Percentiles rank a stretch among this genome's conserved stretches.
Evolutionary conservation across 2,797 vertebrate genomes (phyloP).

Genomic region (Chiloscyllium punctatum): DNA sequence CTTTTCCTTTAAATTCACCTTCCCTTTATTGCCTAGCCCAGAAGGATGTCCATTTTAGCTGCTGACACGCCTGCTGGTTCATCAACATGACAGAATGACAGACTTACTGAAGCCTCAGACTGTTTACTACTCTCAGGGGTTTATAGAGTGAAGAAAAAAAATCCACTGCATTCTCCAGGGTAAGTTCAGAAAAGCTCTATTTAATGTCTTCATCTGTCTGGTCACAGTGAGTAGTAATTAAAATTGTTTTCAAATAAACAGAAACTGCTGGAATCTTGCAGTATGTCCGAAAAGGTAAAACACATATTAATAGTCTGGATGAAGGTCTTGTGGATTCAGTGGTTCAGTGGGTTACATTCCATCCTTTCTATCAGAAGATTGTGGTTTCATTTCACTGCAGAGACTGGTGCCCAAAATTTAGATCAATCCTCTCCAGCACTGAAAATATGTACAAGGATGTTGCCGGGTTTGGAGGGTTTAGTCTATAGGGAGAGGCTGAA

Average conservation of each 20-base stretch:
- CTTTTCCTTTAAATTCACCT: neutral
- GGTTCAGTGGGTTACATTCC: neutral
- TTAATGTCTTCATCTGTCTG: neutral
- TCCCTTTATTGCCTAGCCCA: neutral
- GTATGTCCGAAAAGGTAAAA: neutral
- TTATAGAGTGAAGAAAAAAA: neutral
- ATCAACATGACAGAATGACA: neutral
- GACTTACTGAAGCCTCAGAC: neutral
- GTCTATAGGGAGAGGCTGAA: too few species aligned
- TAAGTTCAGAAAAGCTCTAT: neutral
- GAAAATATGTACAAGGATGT: too few species aligned
- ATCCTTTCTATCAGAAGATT: neutral
- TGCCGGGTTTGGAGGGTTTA: too few species aligned
- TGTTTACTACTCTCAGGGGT: neutral
- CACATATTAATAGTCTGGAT: neutral
- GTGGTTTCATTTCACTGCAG: neutral
- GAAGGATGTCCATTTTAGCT: neutral
- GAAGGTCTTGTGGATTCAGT: neutral
- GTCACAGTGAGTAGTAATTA: neutral
- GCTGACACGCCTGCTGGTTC: neutral
- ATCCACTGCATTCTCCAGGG: neutral
- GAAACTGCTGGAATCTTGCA: neutral
- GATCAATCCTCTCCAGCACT: neutral
- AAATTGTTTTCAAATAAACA: neutral
- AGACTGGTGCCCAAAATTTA: neutral